Evolutionary conservation across 1,140 invertebrate genomes (phyloP), one percentile per base, ranked within the genome.

Genomic region (Diabrotica virgifera): DNA sequence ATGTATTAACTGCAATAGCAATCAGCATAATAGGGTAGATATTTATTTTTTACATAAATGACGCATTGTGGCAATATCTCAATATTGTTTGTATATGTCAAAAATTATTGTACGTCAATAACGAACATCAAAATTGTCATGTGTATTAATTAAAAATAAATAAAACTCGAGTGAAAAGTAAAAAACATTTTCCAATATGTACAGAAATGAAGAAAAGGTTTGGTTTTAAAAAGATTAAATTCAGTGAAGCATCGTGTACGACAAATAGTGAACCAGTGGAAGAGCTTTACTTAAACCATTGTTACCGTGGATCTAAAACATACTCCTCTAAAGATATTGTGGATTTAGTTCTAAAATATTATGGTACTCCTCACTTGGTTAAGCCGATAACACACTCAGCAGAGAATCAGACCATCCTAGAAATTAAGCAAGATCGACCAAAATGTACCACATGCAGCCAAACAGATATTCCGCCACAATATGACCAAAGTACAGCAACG

Each of bases 291-390:
- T 10, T 46, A 46, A 46, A 46, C 5, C 5, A 6, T n/a, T 10
- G 40, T 46, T 46, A 46, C n/a, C 40, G n/a, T n/a, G 40, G 40
- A 10, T 46, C 8, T n/a, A n/a, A 57, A 5, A 14, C 5, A 24
- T 24, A 57, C 6, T 57, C 55, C 37, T 57, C 24, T 10, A 57
- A 36, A 12, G 55, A 57, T 57, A 36, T 57, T 10, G 36, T 57
- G 5, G n/a, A 36, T 36, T 37, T 57, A 36, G 55, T 57, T n/a
- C 6, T 57, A 36, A 57, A 57, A 57, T 57, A 57, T 57, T 57
- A 36, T 12, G 55, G 55, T 36, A 36, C 55, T 57, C 55, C 24
- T n/a, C 8, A 10, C 8, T n/a, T 3, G 2, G 8, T n/a, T 46
- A 8, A n/a, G n/a, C n/a, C 8, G 8, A 46, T n/a, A 46, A 46